These are phyloP conservation scores for Nanorana parkeri DNA, from an alignment of 2,113 vertebrate genomes.

Conservation along the genomic window DNA sequence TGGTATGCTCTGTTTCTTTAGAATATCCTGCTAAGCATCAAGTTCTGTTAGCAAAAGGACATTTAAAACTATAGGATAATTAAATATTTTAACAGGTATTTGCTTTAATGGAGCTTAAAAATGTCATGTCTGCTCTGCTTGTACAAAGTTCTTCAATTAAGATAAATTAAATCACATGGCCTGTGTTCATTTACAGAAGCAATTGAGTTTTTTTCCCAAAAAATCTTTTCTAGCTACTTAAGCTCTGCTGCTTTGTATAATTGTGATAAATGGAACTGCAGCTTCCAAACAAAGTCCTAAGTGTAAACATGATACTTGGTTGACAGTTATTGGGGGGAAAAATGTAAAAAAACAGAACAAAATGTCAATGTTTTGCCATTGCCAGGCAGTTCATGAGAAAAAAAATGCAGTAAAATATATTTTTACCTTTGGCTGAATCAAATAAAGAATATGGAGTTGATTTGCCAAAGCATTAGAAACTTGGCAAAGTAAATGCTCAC, in stretches of 20 bases:
- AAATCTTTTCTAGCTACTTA: neutral
- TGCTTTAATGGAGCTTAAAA: slow-evolving; percentile 43
- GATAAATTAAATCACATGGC: slow-evolving; percentile 37
- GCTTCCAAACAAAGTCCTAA: slow-evolving; percentile 2
- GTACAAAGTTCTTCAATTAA: slow-evolving; percentile 35
- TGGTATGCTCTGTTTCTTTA: neutral
- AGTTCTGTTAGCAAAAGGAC: neutral
- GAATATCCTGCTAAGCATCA: neutral
- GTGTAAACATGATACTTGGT: slow-evolving; percentile 15
- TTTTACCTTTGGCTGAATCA: too few relatives aligned
- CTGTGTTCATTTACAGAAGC: slow-evolving; percentile 18
- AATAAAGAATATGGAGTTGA: too few relatives aligned
- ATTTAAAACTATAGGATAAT: slow-evolving; percentile 22
- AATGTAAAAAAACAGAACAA: too few relatives aligned
- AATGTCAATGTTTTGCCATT: too few relatives aligned
- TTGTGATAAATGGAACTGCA: slow-evolving; percentile 41
- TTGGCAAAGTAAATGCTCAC: too few relatives aligned
- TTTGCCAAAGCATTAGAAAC: too few relatives aligned
- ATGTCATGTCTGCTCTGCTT: slow-evolving; percentile 35
- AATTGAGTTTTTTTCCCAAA: neutral
- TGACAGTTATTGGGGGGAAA: neutral
- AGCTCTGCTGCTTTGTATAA: slow-evolving; percentile 14
- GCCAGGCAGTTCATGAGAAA: too few relatives aligned
- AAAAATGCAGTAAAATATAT: too few relatives aligned
- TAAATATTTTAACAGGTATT: slow-evolving; percentile 39